Conservation (phyloP, 2,113 vertebrate species). For the Notechis scutatus region DNA sequence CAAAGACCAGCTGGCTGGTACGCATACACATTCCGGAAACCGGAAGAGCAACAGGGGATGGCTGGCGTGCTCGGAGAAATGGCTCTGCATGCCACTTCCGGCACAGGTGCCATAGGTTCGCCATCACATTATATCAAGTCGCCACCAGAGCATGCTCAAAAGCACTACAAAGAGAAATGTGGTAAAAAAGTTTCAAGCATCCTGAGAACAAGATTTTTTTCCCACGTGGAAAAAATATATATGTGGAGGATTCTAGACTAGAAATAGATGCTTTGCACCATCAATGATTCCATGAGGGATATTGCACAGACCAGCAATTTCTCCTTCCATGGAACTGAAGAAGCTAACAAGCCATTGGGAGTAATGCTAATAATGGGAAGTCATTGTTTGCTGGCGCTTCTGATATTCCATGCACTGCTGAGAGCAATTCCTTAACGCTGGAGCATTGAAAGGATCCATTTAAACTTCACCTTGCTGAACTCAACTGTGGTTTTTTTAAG, state of each 20-base stretch:
- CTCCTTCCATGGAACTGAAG: background rate
- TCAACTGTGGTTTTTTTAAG: background rate
- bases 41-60: no score
- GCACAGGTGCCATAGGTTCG: no score
- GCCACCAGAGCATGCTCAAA: background rate
- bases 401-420: background rate
- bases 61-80: no score
- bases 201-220: background rate
- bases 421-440: background rate
- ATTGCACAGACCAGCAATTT: background rate
- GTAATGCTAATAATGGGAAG: background rate
- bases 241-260: background rate
- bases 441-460: background rate
- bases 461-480: background rate
- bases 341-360: background rate
- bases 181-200: background rate
- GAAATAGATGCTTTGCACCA: background rate
- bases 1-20: no score
- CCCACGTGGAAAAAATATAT: no score
- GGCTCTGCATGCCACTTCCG: no score
- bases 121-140: background rate
- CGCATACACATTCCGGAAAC: no score
- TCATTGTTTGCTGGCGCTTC: background rate
- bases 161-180: background rate
- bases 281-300: background rate